Base-by-base conservation (phyloP, 2,797 vertebrate genomes). In the Paguma larvata region DNA sequence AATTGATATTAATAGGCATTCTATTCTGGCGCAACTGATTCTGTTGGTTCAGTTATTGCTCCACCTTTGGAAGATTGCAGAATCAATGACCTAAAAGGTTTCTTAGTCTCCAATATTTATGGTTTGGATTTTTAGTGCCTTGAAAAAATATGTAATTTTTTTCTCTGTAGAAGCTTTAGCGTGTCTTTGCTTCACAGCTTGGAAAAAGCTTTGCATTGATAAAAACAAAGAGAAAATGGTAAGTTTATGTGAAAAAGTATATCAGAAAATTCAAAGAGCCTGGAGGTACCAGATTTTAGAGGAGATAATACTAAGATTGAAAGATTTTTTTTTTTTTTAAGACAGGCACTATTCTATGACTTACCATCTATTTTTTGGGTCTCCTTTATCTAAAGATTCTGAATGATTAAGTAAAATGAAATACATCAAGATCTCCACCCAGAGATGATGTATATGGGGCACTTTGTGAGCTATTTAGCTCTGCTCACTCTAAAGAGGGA, bases 1-100 rank as follows among this genome's bases (percentile, higher is more conserved):
- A 94, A 97, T 88, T 94, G 92, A 68, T 95, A 97, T 96, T 97
- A 98, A 97, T 89, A 97, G 78, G 3, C 82, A 93, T 97, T 95
- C 90, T 91, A 56, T 94, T 91, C 78, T 62, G 82, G 19, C 77
- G 73, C 30, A 80, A 89, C 78, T 85, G 41, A 59, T 72, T 92
- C 41, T 89, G 34, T 73, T 96, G 67, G 73, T 93, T 97, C 70
- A 91, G 10, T 93, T 95, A 79, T 82, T 70, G 38, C 53, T 73
- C 34, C 53, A 56, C 53, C 34, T 94, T 84, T 62, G 62, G 78
- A 95, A 92, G 62, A 94, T 0, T 86, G 41, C 46, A 94, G 83
- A 78, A 94, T 92, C 68, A 89, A 96, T 97, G 85, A 32, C 19
- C 21, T 94, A 89, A 94, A 93, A 85, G 30, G 7, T 59, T 97